phyloP scores from a whole-genome alignment of 2,113 vertebrate species.

The Emydocephalus ijimae region DNA sequence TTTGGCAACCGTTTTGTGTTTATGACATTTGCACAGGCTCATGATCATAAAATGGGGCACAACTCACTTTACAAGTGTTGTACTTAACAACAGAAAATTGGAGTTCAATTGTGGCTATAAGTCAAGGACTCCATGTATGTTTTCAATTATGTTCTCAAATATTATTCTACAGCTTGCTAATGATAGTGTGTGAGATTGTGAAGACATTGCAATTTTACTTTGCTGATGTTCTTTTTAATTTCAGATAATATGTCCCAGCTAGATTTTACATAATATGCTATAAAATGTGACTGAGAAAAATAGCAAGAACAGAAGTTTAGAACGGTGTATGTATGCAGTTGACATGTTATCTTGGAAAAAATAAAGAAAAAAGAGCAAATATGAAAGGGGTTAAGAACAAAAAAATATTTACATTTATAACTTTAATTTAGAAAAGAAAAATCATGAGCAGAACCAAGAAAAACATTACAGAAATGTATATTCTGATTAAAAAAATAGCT shows the following conservation, averaged over 20 bases:
- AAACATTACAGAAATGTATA: not conserved
- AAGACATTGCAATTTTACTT: not conserved
- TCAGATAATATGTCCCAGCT: conserved; percentile 19
- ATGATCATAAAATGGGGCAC: not conserved
- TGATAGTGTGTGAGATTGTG: not conserved
- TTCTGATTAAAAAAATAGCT: not conserved
- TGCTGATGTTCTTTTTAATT: not conserved
- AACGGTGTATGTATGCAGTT: not conserved
- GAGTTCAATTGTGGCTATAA: not conserved
- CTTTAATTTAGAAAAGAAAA: not conserved
- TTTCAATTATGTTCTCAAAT: conserved; percentile 2
- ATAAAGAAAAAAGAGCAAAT: not conserved
- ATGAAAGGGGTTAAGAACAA: not conserved
- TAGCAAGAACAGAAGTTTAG: not conserved
- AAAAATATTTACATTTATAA: not conserved
- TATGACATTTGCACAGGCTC: not conserved
- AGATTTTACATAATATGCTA: not conserved
- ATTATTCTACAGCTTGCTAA: not conserved
- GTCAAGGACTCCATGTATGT: not conserved
- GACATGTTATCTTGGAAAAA: not conserved
- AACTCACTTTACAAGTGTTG: not conserved
- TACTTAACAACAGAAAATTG: not conserved
- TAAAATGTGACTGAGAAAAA: not conserved
- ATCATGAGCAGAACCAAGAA: not conserved
- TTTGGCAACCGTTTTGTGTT: not conserved